A percentile compares a stretch with the other conserved stretches of the same genome.
Evolutionary conservation across 2,797 vertebrate genomes (phyloP).

Genomic region (Heliangelus exortis): DNA sequence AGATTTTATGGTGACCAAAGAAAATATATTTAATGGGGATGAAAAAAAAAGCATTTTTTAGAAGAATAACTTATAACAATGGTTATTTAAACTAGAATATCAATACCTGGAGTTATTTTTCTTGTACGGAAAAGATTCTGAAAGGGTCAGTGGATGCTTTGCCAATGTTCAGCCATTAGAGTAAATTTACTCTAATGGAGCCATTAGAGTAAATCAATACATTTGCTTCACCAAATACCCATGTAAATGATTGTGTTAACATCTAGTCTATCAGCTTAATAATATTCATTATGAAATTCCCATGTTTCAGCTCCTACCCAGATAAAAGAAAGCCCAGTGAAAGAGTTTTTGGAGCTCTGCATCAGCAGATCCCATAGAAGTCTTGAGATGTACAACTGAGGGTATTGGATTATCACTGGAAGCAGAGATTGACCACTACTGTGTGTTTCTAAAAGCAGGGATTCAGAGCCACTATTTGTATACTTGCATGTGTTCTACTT

Average conservation of each 20-base stretch:
- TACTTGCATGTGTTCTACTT: background rate
- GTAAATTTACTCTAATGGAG: slow-evolving; percentile 44
- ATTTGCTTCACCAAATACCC: slow-evolving; percentile 39
- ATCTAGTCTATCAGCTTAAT: slow-evolving; percentile 3
- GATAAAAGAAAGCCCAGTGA: background rate
- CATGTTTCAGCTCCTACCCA: background rate
- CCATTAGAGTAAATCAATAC: slow-evolving; percentile 53
- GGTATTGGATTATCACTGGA: background rate
- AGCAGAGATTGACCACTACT: background rate
- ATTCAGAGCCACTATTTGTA: background rate
- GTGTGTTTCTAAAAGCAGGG: background rate
- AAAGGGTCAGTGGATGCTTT: background rate
- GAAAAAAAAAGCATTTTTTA: slow-evolving; percentile 7
- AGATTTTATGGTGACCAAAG: slow-evolving; percentile 30
- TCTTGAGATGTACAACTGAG: background rate
- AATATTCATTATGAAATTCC: slow-evolving; percentile 22
- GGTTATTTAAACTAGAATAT: slow-evolving; percentile 41
- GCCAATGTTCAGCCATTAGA: slow-evolving; percentile 27
- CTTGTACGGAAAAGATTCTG: slow-evolving; percentile 23
- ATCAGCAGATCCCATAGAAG: background rate
- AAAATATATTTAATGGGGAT: slow-evolving; percentile 33
- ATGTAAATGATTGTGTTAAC: slow-evolving; percentile 40
- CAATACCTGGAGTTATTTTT: slow-evolving; percentile 45
- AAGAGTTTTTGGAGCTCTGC: background rate
- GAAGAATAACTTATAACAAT: slow-evolving; percentile 25